phyloP scores from a whole-genome alignment of 2,113 vertebrate species.

The Semnornis frantzii region DNA sequence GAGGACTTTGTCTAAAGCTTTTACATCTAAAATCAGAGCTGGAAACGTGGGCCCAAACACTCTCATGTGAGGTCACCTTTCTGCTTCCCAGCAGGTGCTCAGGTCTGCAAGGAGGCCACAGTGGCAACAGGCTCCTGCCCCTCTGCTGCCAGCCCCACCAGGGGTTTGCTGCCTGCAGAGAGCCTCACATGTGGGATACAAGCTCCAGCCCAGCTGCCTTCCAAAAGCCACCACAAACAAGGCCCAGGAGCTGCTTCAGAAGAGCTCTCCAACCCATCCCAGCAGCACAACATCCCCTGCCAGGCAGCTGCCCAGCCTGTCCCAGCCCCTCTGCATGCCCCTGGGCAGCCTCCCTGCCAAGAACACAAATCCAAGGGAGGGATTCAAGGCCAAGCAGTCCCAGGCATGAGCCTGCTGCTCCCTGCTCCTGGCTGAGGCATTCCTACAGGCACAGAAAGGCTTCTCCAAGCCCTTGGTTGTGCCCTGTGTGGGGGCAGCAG shows the following conservation, averaged over 20 bases:
- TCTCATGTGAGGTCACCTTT: not conserved
- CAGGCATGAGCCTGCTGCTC: not conserved
- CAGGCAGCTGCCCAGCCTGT: not conserved
- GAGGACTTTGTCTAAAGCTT: not conserved
- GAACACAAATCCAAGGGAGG: not conserved
- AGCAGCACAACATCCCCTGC: not conserved
- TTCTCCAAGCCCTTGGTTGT: not conserved
- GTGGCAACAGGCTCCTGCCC: not conserved
- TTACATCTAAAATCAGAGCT: not conserved
- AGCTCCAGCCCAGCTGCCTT: not conserved
- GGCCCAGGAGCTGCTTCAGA: not conserved
- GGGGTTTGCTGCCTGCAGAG: not conserved
- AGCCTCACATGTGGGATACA: fast-evolving
- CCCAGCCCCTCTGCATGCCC: not conserved
- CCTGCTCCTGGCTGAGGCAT: fast-evolving
- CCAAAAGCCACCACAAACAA: fast-evolving
- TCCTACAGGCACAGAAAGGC: not conserved
- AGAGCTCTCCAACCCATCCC: not conserved
- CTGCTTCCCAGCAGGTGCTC: not conserved
- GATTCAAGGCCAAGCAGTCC: not conserved
- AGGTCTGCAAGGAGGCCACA: not conserved
- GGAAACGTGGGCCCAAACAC: not conserved
- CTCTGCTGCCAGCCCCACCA: fast-evolving
- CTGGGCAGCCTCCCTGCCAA: not conserved
- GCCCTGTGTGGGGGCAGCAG: not conserved